A percentile compares a stretch with the other conserved stretches of the same genome.
Evolutionary conservation across 2,113 vertebrate genomes (phyloP).

Genomic region (Verasper variegatus): DNA sequence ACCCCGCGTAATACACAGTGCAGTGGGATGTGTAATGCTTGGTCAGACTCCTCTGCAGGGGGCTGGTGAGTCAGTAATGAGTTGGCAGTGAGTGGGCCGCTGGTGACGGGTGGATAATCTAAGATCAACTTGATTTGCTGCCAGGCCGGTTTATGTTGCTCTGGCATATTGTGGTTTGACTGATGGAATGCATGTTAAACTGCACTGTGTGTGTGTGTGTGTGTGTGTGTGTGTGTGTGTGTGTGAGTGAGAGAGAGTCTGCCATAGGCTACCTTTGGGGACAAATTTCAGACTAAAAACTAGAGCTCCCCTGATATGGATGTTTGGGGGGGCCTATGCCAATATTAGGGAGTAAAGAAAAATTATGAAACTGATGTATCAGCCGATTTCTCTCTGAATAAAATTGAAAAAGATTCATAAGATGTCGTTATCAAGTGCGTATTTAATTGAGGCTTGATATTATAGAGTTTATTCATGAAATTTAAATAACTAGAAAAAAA

Average conservation of each 20-base stretch:
- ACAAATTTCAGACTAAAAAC: background rate
- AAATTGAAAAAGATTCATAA: too few relatives aligned
- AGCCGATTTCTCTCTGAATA: too few relatives aligned
- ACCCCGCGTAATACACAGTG: slow-evolving; percentile 31
- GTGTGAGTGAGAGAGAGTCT: background rate
- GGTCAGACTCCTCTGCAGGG: slow-evolving; percentile 63
- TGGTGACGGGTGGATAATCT: slow-evolving; percentile 54
- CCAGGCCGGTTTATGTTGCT: slow-evolving; percentile 41
- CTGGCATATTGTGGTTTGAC: slow-evolving; percentile 22
- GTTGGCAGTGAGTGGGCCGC: slow-evolving; percentile 46
- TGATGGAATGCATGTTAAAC: slow-evolving; percentile 5
- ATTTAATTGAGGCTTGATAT: too few relatives aligned
- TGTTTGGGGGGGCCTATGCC: too few relatives aligned
- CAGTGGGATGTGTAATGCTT: slow-evolving; percentile 59
- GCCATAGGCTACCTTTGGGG: background rate
- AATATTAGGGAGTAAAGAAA: too few relatives aligned
- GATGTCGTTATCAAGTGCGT: too few relatives aligned
- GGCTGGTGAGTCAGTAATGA: slow-evolving; percentile 63
- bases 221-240: too few relatives aligned
- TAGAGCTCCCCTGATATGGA: too few relatives aligned
- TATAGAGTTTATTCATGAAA: too few relatives aligned
- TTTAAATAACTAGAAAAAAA: too few relatives aligned
- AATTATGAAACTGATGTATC: too few relatives aligned
- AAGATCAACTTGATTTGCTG: slow-evolving; percentile 52
- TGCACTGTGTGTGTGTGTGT: background rate